Evolutionary conservation across 2,888 invertebrate genomes (phyloP).

Genomic region (Helleia helle): DNA sequence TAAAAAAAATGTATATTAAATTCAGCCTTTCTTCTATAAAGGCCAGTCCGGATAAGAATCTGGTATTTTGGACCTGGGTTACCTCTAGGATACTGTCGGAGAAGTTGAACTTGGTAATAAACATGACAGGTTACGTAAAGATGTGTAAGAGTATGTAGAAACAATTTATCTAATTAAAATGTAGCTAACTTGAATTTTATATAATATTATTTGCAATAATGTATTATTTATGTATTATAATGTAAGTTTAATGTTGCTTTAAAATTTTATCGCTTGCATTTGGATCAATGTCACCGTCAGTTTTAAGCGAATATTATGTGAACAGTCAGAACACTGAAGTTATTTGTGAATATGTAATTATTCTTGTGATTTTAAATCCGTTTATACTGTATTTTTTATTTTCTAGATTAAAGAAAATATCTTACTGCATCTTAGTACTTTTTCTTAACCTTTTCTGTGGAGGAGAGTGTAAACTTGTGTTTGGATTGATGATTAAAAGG

Average conservation of each 20-base stretch:
- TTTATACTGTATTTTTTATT: conserved; percentile 73
- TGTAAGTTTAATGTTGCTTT: conserved; percentile 71
- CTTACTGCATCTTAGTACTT: conserved; percentile 45
- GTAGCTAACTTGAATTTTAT: conserved; percentile 72
- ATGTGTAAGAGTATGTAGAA: conserved; percentile 45
- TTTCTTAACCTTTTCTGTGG: too few species aligned
- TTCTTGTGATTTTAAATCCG: conserved; percentile 73
- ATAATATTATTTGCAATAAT: conserved; percentile 67
- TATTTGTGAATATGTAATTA: conserved; percentile 75
- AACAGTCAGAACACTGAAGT: conserved; percentile 58
- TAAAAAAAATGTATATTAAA: background rate
- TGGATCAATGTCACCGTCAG: conserved; percentile 60
- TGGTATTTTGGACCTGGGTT: background rate
- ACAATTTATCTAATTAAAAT: conserved; percentile 63
- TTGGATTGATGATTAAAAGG: too few species aligned
- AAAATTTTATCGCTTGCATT: conserved; percentile 65
- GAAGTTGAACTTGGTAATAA: conserved; percentile 18
- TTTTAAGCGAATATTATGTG: too few species aligned
- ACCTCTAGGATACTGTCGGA: background rate
- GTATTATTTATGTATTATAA: conserved; percentile 73
- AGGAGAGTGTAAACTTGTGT: too few species aligned
- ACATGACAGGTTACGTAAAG: conserved; percentile 34
- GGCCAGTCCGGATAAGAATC: too few species aligned
- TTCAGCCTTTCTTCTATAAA: background rate
- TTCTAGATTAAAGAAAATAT: conserved; percentile 73